These are phyloP conservation scores for Salvelinus fontinalis DNA, from an alignment of 2,113 vertebrate genomes.

Conservation along the genomic window DNA sequence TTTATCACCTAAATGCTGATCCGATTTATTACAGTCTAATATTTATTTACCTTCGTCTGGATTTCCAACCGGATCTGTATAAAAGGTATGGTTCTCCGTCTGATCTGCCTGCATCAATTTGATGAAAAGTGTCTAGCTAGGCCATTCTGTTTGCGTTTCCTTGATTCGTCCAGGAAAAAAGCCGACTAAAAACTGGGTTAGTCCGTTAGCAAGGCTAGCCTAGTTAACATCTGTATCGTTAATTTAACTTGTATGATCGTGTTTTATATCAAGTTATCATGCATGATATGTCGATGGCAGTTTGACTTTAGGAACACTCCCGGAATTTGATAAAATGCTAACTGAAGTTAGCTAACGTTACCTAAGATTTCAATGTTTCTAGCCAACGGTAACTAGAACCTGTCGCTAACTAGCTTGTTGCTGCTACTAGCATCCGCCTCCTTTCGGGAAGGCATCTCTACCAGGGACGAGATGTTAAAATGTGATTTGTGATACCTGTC, in stretches of 20 bases:
- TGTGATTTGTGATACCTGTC: too few relatives aligned
- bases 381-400: too few relatives aligned
- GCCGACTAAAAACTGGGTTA: conserved; percentile 24
- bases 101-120: background rate
- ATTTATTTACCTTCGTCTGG: conserved; percentile 9
- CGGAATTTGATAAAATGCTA: too few relatives aligned
- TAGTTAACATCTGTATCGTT: background rate
- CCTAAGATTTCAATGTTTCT: too few relatives aligned
- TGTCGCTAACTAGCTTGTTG: too few relatives aligned
- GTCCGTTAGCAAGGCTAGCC: background rate
- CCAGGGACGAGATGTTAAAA: too few relatives aligned
- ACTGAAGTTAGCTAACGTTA: too few relatives aligned
- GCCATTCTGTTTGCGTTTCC: background rate
- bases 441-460: too few relatives aligned
- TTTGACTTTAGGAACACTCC: background rate
- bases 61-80: conserved; percentile 10
- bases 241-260: background rate
- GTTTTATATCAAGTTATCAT: background rate
- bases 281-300: background rate
- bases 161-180: background rate
- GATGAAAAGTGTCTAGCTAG: background rate
- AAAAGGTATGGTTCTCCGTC: conserved; percentile 54
- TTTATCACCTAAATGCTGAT: conserved; percentile 44
- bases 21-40: conserved; percentile 22
- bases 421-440: too few relatives aligned